Evolutionary conservation across 2,888 invertebrate species (phyloP).

Genomic region (Chalcis sispes): DNA sequence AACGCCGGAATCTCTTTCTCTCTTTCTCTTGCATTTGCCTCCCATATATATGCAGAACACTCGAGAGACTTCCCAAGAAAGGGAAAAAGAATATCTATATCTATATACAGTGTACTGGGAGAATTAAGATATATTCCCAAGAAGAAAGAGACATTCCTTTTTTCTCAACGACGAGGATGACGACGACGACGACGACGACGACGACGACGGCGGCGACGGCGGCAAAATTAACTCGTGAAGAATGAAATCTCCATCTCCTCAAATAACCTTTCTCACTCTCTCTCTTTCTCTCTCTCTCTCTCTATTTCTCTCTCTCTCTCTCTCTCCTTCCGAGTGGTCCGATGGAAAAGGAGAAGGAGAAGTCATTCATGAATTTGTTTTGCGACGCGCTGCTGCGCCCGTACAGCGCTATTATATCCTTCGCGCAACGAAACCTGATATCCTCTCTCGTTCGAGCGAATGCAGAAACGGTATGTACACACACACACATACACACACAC

Average conservation of each 20-base stretch:
- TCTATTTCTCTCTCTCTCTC: too few species aligned
- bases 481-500: too few species aligned
- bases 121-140: constrained; percentile 47
- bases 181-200: too few species aligned
- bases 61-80: not conserved
- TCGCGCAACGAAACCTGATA: constrained; percentile 42
- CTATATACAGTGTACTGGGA: not conserved
- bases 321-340: too few species aligned
- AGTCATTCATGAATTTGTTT: constrained; percentile 53
- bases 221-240: constrained; percentile 47
- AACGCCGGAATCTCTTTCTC: constrained; percentile 36
- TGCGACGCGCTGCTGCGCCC: too few species aligned
- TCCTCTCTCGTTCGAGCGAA: not conserved
- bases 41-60: not conserved
- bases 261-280: too few species aligned
- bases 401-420: too few species aligned
- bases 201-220: too few species aligned
- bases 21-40: constrained; percentile 8
- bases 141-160: too few species aligned
- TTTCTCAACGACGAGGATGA: too few species aligned
- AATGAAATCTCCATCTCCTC: constrained; percentile 55
- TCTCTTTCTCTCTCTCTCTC: too few species aligned
- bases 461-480: constrained; percentile 19
- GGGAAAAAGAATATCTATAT: not conserved
- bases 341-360: not conserved